phyloP scores from a whole-genome alignment of 1,140 invertebrate genomes.

The Akabosia matsudoensis region DNA sequence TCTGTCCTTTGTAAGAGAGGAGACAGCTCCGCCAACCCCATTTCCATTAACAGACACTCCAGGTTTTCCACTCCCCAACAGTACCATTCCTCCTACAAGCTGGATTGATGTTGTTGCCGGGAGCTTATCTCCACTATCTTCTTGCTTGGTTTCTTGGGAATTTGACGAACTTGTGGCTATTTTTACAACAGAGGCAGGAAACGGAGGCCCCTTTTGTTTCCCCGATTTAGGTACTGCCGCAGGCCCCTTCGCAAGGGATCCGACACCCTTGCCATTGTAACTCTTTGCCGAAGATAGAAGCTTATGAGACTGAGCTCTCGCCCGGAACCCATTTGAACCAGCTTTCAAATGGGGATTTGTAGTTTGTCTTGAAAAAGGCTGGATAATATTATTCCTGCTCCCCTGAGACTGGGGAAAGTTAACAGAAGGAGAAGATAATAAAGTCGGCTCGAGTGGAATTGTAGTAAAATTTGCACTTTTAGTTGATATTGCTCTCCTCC shows the following conservation, averaged over 20 bases:
- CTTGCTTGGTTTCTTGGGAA: background rate
- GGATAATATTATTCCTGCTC: background rate
- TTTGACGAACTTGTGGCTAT: background rate
- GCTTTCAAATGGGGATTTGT: background rate
- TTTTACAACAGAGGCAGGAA: background rate
- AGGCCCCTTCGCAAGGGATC: background rate
- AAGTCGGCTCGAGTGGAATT: background rate
- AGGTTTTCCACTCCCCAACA: background rate
- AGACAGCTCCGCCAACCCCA: background rate
- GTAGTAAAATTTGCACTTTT: background rate
- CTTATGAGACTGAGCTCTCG: background rate
- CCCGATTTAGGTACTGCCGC: background rate
- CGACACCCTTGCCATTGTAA: background rate
- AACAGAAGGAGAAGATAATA: background rate
- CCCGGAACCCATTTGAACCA: background rate
- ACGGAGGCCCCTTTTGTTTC: background rate
- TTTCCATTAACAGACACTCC: background rate
- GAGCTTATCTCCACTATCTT: background rate
- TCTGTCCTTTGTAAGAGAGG: background rate
- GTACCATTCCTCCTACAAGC: background rate
- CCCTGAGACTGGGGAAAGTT: too few species aligned
- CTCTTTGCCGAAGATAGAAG: background rate
- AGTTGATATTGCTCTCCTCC: background rate
- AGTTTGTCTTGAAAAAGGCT: background rate
- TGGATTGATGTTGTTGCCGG: background rate